phyloP scores from a whole-genome alignment of 2,797 vertebrate genomes.

The Chloroceryle inda region DNA sequence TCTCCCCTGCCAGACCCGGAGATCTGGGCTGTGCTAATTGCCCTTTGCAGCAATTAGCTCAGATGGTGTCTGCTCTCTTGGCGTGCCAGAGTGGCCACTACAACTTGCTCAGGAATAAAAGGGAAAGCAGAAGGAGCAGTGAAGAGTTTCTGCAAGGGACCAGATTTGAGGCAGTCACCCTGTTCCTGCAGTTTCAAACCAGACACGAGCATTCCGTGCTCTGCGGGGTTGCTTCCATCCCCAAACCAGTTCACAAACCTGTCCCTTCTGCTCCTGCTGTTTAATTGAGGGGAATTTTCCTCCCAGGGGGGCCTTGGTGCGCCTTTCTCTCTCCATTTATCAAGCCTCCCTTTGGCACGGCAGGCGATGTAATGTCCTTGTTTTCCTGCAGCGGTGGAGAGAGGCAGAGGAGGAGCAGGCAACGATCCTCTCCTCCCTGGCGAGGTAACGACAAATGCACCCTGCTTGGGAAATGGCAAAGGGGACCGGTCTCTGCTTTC shows the following conservation, averaged over 20 bases:
- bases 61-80: too few relatives aligned
- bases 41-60: background rate
- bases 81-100: too few relatives aligned
- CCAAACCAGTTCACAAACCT: background rate
- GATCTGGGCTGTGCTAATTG: background rate
- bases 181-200: background rate
- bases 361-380: background rate
- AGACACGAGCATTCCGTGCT: background rate
- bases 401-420: background rate
- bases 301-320: background rate
- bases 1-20: background rate
- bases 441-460: rapidly evolving
- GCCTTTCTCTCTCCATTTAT: background rate
- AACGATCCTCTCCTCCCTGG: background rate
- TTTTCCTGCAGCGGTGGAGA: background rate
- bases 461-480: background rate
- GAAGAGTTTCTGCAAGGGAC: background rate
- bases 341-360: background rate
- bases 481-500: background rate
- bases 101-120: background rate
- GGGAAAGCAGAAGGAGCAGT: background rate
- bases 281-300: background rate
- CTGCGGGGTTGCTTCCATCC: background rate
- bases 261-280: background rate
- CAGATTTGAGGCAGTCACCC: background rate